These are phyloP conservation scores for Geodia barretti DNA, from an alignment of 37 sponge, comb jelly and placozoan genomes.

Conservation along the genomic window DNA sequence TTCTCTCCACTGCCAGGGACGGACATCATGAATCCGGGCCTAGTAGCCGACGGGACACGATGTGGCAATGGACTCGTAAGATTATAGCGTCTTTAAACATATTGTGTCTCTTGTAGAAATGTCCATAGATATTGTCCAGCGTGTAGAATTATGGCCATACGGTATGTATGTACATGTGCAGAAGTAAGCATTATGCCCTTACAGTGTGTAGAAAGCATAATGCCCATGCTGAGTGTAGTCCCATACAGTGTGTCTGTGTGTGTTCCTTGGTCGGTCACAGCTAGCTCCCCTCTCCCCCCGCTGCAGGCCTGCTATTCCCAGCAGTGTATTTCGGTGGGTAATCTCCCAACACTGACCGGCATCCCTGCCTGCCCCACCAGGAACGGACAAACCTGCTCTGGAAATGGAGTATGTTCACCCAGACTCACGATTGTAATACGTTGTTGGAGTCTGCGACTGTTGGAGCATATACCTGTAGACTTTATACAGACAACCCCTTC, in stretches of 20 bases:
- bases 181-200: too few species aligned
- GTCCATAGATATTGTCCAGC: background rate
- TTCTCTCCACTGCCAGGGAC: conserved; percentile 8
- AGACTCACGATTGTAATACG: too few species aligned
- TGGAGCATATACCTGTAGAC: too few species aligned
- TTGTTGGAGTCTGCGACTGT: too few species aligned
- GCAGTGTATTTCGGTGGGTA: background rate
- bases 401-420: conserved; percentile 56
- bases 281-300: background rate
- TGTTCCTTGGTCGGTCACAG: too few species aligned
- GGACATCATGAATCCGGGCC: conserved; percentile 23
- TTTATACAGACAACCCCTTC: too few species aligned
- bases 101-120: background rate
- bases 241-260: too few species aligned
- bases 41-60: conserved; percentile 39
- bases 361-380: conserved; percentile 29
- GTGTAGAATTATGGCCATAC: too few species aligned
- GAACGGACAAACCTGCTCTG: conserved; percentile 62
- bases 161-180: too few species aligned
- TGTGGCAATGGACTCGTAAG: conserved; percentile 33
- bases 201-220: too few species aligned
- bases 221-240: too few species aligned
- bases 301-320: background rate
- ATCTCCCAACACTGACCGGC: background rate
- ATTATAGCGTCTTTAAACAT: background rate